Evolutionary conservation across 2,888 invertebrate genomes (phyloP).

Genomic region (Catocala fraxini): DNA sequence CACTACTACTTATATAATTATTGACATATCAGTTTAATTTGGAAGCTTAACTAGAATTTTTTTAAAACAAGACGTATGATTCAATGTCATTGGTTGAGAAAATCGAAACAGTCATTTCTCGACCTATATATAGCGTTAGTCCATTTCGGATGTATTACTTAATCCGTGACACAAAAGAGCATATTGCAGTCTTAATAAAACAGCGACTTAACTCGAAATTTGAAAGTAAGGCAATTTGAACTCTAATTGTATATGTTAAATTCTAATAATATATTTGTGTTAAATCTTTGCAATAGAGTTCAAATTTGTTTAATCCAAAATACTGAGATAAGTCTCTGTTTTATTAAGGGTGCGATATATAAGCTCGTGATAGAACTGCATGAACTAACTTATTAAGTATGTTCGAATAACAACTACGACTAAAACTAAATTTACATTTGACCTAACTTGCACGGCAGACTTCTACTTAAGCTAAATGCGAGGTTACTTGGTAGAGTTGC

Average conservation of each 20-base stretch:
- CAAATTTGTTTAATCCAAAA: too few species aligned
- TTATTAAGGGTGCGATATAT: too few species aligned
- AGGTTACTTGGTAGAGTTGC: slow-evolving; percentile 69
- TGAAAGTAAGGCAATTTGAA: too few species aligned
- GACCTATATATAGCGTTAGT: background rate
- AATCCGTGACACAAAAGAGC: background rate
- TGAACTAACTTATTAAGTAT: slow-evolving; percentile 4
- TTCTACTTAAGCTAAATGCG: slow-evolving; percentile 18
- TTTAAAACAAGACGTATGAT: background rate
- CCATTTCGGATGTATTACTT: background rate
- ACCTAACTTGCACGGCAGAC: slow-evolving; percentile 33
- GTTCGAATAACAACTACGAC: slow-evolving; percentile 17
- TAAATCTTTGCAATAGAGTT: too few species aligned
- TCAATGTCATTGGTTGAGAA: background rate
- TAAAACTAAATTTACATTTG: slow-evolving; percentile 30
- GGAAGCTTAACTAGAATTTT: too few species aligned
- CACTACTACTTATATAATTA: slow-evolving; percentile 6
- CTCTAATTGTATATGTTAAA: too few species aligned
- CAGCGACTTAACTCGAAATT: too few species aligned
- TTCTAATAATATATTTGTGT: too few species aligned
- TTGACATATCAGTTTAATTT: background rate
- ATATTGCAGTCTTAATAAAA: too few species aligned
- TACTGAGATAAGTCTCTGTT: too few species aligned
- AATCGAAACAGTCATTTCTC: too few species aligned
- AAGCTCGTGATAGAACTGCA: background rate